Conservation (phyloP, 1,140 invertebrate species). For the Oryzaephilus surinamensis region DNA sequence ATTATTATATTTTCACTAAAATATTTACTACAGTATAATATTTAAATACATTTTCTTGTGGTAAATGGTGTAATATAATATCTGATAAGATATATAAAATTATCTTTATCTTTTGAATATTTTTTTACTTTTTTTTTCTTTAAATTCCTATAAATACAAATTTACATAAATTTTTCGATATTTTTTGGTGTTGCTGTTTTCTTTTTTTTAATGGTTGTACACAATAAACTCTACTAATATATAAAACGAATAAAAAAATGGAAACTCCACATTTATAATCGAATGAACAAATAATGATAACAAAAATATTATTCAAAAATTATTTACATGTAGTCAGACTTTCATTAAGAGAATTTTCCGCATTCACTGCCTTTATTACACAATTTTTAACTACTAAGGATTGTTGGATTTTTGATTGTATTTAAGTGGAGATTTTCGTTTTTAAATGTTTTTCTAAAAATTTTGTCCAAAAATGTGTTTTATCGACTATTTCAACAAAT, state of each 20-base stretch:
- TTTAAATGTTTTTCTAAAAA: no score
- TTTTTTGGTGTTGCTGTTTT: conserved; percentile 25
- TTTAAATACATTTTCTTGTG: conserved; percentile 26
- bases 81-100: conserved; percentile 30
- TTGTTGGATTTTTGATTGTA: conserved; percentile 28
- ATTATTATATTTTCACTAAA: conserved; percentile 24
- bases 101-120: conserved; percentile 17
- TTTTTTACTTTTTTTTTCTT: conserved; percentile 21
- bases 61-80: conserved; percentile 26
- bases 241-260: no score
- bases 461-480: no score
- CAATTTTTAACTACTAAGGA: conserved; percentile 16
- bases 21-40: conserved; percentile 26
- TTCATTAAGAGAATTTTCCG: not conserved
- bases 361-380: not conserved
- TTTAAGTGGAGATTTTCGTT: no score
- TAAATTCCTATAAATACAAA: conserved; percentile 27
- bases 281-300: conserved; percentile 7
- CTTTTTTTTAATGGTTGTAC: no score
- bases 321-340: conserved; percentile 8
- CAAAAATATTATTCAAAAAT: not conserved
- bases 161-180: conserved; percentile 27
- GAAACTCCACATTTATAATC: conserved; percentile 1
- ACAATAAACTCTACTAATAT: no score
- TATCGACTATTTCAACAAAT: no score